Conservation (phyloP, 2,888 invertebrate species). For the Bombyx huttoni region DNA sequence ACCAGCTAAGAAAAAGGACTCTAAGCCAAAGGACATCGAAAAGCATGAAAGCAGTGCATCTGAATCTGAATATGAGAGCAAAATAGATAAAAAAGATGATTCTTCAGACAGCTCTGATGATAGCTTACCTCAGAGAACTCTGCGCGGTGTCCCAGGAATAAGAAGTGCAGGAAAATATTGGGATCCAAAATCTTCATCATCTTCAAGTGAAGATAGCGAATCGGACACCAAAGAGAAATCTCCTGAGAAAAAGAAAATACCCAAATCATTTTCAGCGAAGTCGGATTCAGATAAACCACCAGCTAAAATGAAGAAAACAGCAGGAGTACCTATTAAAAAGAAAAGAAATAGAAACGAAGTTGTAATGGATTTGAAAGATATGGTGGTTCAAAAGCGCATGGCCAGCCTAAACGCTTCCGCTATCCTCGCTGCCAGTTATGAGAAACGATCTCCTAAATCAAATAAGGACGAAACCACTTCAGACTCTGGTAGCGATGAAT, state of each 20-base stretch:
- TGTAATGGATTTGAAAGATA: slow-evolving; percentile 86
- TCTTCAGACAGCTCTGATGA: slow-evolving; percentile 70
- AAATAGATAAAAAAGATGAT: slow-evolving; percentile 49
- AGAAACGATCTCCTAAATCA: slow-evolving; percentile 76
- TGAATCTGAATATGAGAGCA: slow-evolving; percentile 62
- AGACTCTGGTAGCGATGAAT: slow-evolving; percentile 69
- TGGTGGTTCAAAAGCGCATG: slow-evolving; percentile 92
- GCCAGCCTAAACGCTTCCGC: slow-evolving; percentile 93
- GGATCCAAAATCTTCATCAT: slow-evolving; percentile 82
- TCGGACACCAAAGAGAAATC: slow-evolving; percentile 53
- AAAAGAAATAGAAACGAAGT: slow-evolving; percentile 74
- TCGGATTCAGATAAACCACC: slow-evolving; percentile 65
- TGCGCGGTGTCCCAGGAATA: slow-evolving; percentile 81
- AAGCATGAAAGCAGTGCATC: slow-evolving; percentile 53
- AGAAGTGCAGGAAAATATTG: slow-evolving; percentile 86
- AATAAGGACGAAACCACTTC: slow-evolving; percentile 72
- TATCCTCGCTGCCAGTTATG: slow-evolving; percentile 90
- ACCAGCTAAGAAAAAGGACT: slow-evolving; percentile 52
- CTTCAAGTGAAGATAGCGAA: slow-evolving; percentile 72
- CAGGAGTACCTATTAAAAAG: slow-evolving; percentile 59
- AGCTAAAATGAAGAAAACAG: slow-evolving; percentile 57
- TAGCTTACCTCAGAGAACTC: slow-evolving; percentile 67
- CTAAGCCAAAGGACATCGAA: slow-evolving; percentile 50
- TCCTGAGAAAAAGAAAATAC: slow-evolving; percentile 54
- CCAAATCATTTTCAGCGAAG: slow-evolving; percentile 42